Conservation (phyloP, 2,888 invertebrate species). For the Eurytoma adleriae region DNA sequence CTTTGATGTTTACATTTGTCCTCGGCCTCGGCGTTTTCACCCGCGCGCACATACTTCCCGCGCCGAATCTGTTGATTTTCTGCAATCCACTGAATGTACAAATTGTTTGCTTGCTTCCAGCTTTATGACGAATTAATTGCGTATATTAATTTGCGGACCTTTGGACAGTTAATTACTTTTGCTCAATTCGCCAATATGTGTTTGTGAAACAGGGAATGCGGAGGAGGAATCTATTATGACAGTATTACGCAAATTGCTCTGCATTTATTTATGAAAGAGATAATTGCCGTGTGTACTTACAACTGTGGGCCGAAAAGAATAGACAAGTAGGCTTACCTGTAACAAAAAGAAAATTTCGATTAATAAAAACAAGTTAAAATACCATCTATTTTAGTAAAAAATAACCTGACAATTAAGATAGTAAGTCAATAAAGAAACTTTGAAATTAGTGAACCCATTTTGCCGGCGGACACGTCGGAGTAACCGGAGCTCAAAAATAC, state of each 20-base stretch:
- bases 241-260: no score
- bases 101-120: conserved; percentile 23
- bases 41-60: conserved; percentile 1
- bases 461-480: not conserved
- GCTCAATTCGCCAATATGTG: not conserved
- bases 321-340: conserved; percentile 29
- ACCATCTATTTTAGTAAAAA: not conserved
- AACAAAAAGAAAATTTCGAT: conserved; percentile 21
- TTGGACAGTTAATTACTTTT: conserved; percentile 36
- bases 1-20: conserved; percentile 45
- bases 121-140: conserved; percentile 31
- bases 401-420: not conserved
- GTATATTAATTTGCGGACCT: conserved; percentile 30
- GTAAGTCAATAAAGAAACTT: not conserved
- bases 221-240: no score
- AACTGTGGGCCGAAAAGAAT: no score
- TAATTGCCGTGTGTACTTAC: no score
- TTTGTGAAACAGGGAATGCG: not conserved
- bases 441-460: not conserved
- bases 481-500: not conserved
- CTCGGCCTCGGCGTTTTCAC: not conserved
- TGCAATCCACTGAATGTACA: conserved; percentile 33
- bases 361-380: not conserved
- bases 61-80: conserved; percentile 44
- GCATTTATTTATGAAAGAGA: no score